A percentile compares a stretch with the other conserved stretches of the same genome.
phyloP scores from a whole-genome alignment of 1,140 invertebrate genomes.

The Drosophila bocki region DNA sequence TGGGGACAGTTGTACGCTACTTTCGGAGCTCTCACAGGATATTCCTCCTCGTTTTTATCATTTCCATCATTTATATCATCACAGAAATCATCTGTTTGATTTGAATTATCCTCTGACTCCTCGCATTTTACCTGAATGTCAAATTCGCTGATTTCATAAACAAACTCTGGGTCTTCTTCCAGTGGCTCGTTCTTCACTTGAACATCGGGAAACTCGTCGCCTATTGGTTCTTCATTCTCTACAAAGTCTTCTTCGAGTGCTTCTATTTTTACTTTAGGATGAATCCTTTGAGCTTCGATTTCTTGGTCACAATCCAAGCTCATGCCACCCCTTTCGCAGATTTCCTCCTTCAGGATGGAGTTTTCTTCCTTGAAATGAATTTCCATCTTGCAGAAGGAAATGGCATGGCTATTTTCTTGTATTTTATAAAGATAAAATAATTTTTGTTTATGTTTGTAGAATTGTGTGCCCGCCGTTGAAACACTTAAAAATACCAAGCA shows the following conservation, averaged over 20 bases:
- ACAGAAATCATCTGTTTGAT: background rate
- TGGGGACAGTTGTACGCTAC: background rate
- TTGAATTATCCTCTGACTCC: background rate
- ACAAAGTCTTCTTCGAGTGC: background rate
- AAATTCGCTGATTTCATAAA: background rate
- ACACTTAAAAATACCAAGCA: no score
- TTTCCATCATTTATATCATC: background rate
- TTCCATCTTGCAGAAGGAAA: background rate
- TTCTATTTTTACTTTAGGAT: background rate
- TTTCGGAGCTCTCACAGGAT: background rate
- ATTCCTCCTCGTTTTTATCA: background rate
- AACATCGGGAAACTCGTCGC: background rate
- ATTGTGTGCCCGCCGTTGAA: background rate
- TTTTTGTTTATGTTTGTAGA: conserved; percentile 1
- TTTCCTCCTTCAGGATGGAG: no score
- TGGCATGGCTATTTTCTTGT: background rate
- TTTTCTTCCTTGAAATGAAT: background rate
- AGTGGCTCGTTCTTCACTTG: conserved; percentile 16
- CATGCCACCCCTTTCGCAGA: background rate
- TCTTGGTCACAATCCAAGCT: background rate
- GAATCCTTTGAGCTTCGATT: background rate
- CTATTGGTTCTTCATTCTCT: background rate
- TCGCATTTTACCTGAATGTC: background rate
- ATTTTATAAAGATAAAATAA: background rate
- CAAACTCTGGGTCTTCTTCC: background rate